Evolutionary conservation across 2,113 vertebrate genomes (phyloP), one percentile per base, ranked within the genome.

Genomic region (Noturus placidus): DNA sequence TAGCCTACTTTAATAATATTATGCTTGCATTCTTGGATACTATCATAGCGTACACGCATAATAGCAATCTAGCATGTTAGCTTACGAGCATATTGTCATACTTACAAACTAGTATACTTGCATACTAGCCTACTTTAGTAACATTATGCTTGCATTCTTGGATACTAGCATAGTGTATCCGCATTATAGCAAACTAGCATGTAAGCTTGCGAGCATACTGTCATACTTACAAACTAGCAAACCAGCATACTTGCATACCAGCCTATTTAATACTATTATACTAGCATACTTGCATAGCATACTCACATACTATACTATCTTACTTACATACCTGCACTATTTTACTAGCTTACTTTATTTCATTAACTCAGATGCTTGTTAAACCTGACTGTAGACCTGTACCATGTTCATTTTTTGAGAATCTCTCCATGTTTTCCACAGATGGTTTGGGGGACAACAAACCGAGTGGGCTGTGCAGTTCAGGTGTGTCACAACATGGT

Each of bases 371-470:
- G 33, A 15, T 27, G 14, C n/a, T 65, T 70, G 50, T 50, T 70
- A 25, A 13, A 30, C 33, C 69, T 72, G 69, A 10, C 70, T 22
- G 70, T 74, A 77, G 10, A 50, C 22, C 22, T n/a, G 25, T 17
- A 19, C 46, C 46, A 52, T 46, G 50, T 54, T 79, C 20, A 11
- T 79, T 56, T 80, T 33, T 33, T 30, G 2, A 11, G 20, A 61
- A 74, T 46, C 5, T 84, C 2, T 63, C 33, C 76, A 8, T 50
- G 91, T 42, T 92, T 93, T 70, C 91, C 84, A 90, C 92, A 98
- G 97, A 97, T 98, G 97, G 97, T 97, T 89, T 98, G 97, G 97
- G 97, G 96, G 70, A 96, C 96, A 88, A 96, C 97, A 89, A 97
- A 96, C 93, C 94, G 96, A 88, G 95, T 98, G 90, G 97, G 97